A percentile compares a stretch with the other conserved stretches of the same genome.
Evolutionary conservation across 2,888 invertebrate species (phyloP).

Genomic region (Catocala nupta): DNA sequence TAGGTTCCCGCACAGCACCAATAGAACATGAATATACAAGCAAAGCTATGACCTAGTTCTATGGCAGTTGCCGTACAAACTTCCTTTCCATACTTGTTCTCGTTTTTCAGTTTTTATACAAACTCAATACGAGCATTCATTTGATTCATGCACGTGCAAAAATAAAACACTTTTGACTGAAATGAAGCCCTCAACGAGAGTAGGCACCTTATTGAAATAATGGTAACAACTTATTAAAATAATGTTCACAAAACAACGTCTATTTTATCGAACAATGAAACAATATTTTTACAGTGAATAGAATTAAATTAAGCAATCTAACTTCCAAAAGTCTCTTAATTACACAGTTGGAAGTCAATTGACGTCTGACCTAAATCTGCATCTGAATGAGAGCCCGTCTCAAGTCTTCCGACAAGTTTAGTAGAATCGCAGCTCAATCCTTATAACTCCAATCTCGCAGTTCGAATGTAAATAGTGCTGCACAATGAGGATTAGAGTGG

Average conservation of each 20-base stretch:
- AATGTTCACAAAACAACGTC: no score
- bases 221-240: no score
- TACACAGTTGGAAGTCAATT: conserved; percentile 79
- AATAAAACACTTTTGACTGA: conserved; percentile 9
- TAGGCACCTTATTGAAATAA: no score
- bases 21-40: conserved; percentile 36
- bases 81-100: conserved; percentile 43
- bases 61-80: conserved; percentile 49
- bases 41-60: conserved; percentile 53
- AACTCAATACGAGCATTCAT: conserved; percentile 31
- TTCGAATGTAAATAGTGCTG: conserved; percentile 79
- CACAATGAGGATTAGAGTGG: conserved; percentile 72
- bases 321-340: conserved; percentile 74
- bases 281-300: conserved; percentile 24
- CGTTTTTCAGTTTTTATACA: conserved; percentile 38
- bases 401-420: conserved; percentile 75
- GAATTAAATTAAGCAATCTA: conserved; percentile 67
- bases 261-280: conserved; percentile 22
- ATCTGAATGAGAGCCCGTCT: conserved; percentile 76
- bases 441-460: conserved; percentile 81
- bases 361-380: conserved; percentile 82
- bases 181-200: conserved; percentile 3
- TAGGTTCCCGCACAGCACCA: conserved; percentile 15
- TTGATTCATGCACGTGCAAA: conserved; percentile 11
- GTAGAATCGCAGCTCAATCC: conserved; percentile 80